phyloP scores from a whole-genome alignment of 2,113 vertebrate species.

The Pangasianodon gigas region DNA sequence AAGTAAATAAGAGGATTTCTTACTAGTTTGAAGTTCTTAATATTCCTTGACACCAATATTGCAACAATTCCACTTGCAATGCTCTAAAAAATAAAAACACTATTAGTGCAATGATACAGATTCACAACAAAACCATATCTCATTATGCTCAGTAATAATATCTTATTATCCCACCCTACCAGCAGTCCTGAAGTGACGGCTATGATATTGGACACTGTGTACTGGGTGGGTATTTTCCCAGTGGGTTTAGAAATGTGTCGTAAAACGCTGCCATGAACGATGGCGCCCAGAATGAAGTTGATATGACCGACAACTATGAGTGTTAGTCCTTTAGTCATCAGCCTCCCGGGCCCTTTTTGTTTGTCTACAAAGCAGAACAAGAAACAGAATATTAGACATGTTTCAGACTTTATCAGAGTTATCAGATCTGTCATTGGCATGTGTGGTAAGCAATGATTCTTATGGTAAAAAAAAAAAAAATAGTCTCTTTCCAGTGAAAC shows the following conservation, averaged over 20 bases:
- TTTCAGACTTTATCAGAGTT: neutral
- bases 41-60: conserved; percentile 85
- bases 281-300: conserved; percentile 86
- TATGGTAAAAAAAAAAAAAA: neutral
- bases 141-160: neutral
- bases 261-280: conserved; percentile 87
- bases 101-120: neutral
- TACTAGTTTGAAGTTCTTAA: conserved; percentile 70
- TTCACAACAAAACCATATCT: neutral
- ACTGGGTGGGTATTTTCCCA: conserved; percentile 76
- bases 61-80: conserved; percentile 83
- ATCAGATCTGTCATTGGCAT: neutral
- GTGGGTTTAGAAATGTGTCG: conserved; percentile 85
- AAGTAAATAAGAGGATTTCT: conserved; percentile 38
- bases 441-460: neutral
- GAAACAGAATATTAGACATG: neutral
- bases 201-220: conserved; percentile 83
- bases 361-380: conserved; percentile 69
- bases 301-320: conserved; percentile 89
- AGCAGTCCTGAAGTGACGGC: conserved; percentile 86
- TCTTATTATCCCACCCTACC: conserved; percentile 69
- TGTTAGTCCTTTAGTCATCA: conserved; percentile 82
- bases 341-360: conserved; percentile 72
- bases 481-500: neutral
- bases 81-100: conserved; percentile 72